Conservation (phyloP, 1,140 invertebrate species). For the Zaprionus inermis region DNA sequence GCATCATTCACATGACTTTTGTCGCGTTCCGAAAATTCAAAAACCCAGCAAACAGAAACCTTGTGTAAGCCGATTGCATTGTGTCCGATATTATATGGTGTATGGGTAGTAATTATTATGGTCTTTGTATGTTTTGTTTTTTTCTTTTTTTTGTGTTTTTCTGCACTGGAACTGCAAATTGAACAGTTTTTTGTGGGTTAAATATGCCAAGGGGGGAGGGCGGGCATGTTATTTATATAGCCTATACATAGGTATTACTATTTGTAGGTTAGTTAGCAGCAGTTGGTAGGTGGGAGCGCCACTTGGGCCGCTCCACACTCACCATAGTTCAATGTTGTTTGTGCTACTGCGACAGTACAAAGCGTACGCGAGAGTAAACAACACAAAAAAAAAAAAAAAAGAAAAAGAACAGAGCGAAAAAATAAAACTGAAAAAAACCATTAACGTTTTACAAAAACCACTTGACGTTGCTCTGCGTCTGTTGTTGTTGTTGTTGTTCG, state of each 20-base stretch:
- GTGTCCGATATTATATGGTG: background rate
- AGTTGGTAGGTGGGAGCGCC: background rate
- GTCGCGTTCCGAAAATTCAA: slow-evolving; percentile 10
- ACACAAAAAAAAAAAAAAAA: slow-evolving; percentile 54
- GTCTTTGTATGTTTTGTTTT: slow-evolving; percentile 27
- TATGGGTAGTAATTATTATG: background rate
- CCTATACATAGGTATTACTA: background rate
- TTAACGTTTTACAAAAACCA: slow-evolving; percentile 64
- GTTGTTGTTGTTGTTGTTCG: slow-evolving; percentile 31
- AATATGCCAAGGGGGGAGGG: background rate
- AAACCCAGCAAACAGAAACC: slow-evolving; percentile 6
- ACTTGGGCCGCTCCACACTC: slow-evolving; percentile 30
- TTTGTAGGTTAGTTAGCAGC: background rate
- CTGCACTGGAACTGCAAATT: slow-evolving; percentile 60
- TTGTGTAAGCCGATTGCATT: slow-evolving; percentile 24
- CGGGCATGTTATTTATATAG: background rate
- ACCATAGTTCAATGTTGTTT: slow-evolving; percentile 61
- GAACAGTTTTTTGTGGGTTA: slow-evolving; percentile 41
- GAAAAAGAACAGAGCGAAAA: background rate
- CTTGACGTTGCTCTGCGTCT: slow-evolving; percentile 45
- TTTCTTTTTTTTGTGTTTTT: slow-evolving; percentile 17
- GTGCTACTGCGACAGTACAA: slow-evolving; percentile 66
- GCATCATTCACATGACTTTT: slow-evolving; percentile 25
- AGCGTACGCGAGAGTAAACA: slow-evolving; percentile 29
- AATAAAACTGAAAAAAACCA: slow-evolving; percentile 73